phyloP scores from a whole-genome alignment of 1,140 invertebrate genomes.

The Rhizoglyphus robini region DNA sequence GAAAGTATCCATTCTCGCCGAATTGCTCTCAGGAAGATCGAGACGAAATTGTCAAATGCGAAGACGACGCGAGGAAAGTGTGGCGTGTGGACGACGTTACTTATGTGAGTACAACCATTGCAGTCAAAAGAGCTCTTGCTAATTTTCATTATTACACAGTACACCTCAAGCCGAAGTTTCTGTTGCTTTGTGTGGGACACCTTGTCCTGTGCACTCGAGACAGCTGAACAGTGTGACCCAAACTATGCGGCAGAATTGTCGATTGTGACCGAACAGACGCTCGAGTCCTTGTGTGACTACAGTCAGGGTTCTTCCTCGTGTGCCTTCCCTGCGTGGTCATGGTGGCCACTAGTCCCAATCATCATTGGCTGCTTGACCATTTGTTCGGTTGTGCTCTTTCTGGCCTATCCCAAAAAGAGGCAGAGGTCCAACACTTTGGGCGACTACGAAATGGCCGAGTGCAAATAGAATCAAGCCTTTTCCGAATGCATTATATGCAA shows the following conservation, averaged over 20 bases:
- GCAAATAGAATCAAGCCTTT: too few species aligned
- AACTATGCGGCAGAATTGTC: background rate
- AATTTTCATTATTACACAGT: background rate
- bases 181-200: conserved; percentile 10
- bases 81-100: background rate
- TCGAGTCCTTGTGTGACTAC: background rate
- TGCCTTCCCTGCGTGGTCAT: background rate
- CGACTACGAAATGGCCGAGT: background rate
- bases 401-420: background rate
- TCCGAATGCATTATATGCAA: too few species aligned
- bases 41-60: background rate
- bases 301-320: background rate
- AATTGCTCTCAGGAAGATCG: background rate
- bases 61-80: background rate
- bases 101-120: background rate
- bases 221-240: conserved; percentile 3
- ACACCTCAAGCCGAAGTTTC: background rate
- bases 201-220: conserved; percentile 3
- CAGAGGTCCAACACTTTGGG: too few species aligned
- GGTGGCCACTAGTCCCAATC: conserved; percentile 1
- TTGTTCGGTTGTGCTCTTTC: background rate
- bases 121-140: background rate
- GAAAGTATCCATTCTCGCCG: background rate
- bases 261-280: background rate
- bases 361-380: background rate